Conservation (phyloP, 2,113 vertebrate genomes). For the Mesitornis unicolor region DNA sequence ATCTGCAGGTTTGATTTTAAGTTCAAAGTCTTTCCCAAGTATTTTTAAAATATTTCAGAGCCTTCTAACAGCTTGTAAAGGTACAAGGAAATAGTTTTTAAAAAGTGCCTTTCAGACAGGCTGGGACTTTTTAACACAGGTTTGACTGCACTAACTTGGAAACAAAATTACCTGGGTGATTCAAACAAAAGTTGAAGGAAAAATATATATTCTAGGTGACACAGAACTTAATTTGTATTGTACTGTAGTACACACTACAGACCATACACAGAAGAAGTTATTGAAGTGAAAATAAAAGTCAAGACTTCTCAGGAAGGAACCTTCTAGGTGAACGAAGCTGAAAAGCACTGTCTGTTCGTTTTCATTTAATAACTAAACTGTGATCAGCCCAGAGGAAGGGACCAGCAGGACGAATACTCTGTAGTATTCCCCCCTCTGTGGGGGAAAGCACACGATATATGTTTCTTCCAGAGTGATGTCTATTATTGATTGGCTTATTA, state of each 20-base stretch:
- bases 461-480: background rate
- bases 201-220: background rate
- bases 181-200: background rate
- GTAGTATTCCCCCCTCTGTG: too few relatives aligned
- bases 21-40: background rate
- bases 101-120: background rate
- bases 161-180: background rate
- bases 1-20: background rate
- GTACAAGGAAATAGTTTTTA: background rate
- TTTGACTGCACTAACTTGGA: background rate
- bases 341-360: background rate
- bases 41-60: background rate
- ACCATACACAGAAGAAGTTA: background rate
- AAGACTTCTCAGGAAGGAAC: background rate
- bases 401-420: background rate
- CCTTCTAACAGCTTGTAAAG: background rate
- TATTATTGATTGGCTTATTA: conserved; percentile 43
- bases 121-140: background rate
- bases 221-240: background rate
- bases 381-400: background rate
- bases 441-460: background rate
- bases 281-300: background rate
- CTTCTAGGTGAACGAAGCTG: background rate
- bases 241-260: background rate
- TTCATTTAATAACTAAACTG: background rate